Percentiles rank a stretch among this genome's conserved stretches.
These are phyloP conservation scores for Petrophora chlorosata DNA, from an alignment of 2,888 invertebrate species.

Conservation along the genomic window DNA sequence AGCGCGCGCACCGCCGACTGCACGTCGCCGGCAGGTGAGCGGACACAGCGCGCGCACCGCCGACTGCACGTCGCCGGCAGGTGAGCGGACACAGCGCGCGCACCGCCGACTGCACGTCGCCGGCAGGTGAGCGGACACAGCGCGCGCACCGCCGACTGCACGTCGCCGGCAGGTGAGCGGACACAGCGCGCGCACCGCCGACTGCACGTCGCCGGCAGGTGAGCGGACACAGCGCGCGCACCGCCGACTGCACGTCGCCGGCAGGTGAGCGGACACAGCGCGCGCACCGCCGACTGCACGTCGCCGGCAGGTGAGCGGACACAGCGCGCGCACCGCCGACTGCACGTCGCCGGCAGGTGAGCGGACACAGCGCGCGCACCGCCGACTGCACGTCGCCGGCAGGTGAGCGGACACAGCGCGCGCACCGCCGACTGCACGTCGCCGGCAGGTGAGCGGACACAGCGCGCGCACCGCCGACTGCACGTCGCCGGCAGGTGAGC, in stretches of 20 bases:
- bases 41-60: slow-evolving; percentile 72
- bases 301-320: too few relatives aligned
- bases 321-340: slow-evolving; percentile 84
- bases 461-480: slow-evolving; percentile 84
- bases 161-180: too few relatives aligned
- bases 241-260: slow-evolving; percentile 85
- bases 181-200: slow-evolving; percentile 82
- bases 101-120: slow-evolving; percentile 86
- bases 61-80: slow-evolving; percentile 85
- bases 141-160: too few relatives aligned
- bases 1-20: too few relatives aligned
- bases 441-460: slow-evolving; percentile 86
- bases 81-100: slow-evolving; percentile 83
- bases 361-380: slow-evolving; percentile 76
- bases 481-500: slow-evolving; percentile 85
- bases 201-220: slow-evolving; percentile 87
- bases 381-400: slow-evolving; percentile 86
- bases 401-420: slow-evolving; percentile 74
- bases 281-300: too few relatives aligned
- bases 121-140: too few relatives aligned
- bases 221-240: slow-evolving; percentile 81
- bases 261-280: too few relatives aligned
- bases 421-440: slow-evolving; percentile 82
- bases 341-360: slow-evolving; percentile 87
- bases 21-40: too few relatives aligned